Conservation (phyloP, 2,797 vertebrate genomes). For the Psittacula echo region DNA sequence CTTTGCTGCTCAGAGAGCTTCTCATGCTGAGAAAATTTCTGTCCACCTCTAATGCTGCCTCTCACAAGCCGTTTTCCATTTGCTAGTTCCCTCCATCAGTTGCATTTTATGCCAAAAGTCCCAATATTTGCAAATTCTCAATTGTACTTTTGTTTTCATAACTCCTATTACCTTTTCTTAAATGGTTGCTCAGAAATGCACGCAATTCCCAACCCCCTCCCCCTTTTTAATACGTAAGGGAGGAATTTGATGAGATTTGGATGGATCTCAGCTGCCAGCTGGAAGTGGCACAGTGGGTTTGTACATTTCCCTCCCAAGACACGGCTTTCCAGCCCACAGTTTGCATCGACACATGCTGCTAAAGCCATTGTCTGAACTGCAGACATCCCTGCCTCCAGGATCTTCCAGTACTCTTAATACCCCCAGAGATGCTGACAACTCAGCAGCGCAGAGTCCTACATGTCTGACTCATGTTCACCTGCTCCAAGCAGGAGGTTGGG, state of each 20-base stretch:
- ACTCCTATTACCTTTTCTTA: neutral
- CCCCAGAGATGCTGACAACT: neutral
- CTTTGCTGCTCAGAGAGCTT: neutral
- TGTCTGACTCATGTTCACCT: fast-evolving
- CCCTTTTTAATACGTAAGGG: neutral
- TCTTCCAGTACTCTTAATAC: neutral
- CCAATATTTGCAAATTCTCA: neutral
- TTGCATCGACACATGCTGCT: neutral
- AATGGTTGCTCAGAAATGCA: neutral
- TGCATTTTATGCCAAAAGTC: neutral
- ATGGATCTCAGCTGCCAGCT: neutral
- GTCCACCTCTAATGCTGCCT: neutral
- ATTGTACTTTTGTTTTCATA: neutral
- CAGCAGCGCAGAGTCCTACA: neutral
- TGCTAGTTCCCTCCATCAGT: neutral
- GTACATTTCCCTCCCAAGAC: neutral
- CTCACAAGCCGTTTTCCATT: neutral
- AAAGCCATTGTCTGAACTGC: neutral
- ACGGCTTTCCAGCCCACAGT: neutral
- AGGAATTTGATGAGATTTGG: neutral
- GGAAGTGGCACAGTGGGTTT: neutral
- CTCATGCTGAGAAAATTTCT: neutral
- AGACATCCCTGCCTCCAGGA: neutral
- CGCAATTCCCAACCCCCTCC: fast-evolving
- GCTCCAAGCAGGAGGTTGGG: neutral